These are phyloP conservation scores for Scaptomyza caliginosa DNA, from an alignment of 2,888 invertebrate species.

Conservation along the genomic window DNA sequence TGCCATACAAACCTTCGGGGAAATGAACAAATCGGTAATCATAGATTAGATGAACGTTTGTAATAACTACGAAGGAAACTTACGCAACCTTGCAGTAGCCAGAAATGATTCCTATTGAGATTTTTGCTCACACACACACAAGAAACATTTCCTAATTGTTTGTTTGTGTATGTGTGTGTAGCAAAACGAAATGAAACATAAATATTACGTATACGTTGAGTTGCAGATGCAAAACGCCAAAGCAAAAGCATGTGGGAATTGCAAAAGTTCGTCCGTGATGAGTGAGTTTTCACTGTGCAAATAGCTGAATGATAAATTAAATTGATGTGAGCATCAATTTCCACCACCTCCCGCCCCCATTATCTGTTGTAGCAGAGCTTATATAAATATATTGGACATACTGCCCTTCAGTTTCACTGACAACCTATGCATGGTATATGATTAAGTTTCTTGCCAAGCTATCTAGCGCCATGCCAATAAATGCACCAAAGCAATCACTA, in stretches of 20 bases:
- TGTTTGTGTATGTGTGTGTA: conserved; percentile 38
- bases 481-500: conserved; percentile 44
- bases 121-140: conserved; percentile 26
- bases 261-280: conserved; percentile 55
- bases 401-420: not conserved
- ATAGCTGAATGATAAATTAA: conserved; percentile 70
- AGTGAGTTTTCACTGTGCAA: conserved; percentile 33
- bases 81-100: conserved; percentile 35
- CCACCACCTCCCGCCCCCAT: not conserved
- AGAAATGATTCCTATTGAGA: conserved; percentile 58
- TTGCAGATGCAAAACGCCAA: conserved; percentile 2
- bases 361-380: not conserved
- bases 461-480: not conserved
- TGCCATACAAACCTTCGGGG: conserved; percentile 56
- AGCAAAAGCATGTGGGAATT: conserved; percentile 63
- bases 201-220: conserved; percentile 72
- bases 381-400: not conserved
- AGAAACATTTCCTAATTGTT: conserved; percentile 65
- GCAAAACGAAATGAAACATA: conserved; percentile 69
- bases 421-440: not conserved
- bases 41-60: conserved; percentile 73
- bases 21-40: conserved; percentile 53
- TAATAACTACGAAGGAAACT: conserved; percentile 51
- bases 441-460: not conserved
- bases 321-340: conserved; percentile 63